Conservation (phyloP, 2,797 vertebrate genomes). For the Eremophila alpestris region DNA sequence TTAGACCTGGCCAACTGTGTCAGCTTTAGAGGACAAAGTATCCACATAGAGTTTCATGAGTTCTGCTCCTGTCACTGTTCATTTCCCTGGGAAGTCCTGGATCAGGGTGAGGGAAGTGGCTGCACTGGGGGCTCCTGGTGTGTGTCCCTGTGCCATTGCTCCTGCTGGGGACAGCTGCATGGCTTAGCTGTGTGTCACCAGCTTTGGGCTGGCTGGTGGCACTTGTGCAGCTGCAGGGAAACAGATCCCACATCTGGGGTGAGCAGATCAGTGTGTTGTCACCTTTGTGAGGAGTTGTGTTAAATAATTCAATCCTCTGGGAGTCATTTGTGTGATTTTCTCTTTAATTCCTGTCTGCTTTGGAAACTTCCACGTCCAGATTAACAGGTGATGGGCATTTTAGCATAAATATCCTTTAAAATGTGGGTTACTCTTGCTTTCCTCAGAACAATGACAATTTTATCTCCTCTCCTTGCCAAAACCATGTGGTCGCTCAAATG, state of each 20-base stretch:
- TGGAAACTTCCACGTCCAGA: background rate
- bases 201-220: background rate
- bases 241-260: fast-evolving
- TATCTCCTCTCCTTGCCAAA: background rate
- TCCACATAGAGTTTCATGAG: background rate
- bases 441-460: background rate
- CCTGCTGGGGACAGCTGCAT: background rate
- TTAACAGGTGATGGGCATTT: background rate
- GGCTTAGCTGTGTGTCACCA: background rate
- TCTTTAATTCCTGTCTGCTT: background rate
- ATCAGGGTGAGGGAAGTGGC: background rate
- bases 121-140: background rate
- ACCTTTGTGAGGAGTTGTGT: background rate
- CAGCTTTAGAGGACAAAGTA: background rate
- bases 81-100: background rate
- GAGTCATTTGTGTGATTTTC: background rate
- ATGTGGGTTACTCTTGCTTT: background rate
- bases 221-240: background rate
- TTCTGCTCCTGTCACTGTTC: background rate
- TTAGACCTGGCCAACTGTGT: background rate
- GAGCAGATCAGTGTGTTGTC: background rate
- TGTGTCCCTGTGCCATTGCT: background rate
- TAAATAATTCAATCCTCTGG: background rate
- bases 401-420: background rate
- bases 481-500: fast-evolving